Conservation (phyloP, 2,888 invertebrate genomes). For the Eristalis arbustorum region DNA sequence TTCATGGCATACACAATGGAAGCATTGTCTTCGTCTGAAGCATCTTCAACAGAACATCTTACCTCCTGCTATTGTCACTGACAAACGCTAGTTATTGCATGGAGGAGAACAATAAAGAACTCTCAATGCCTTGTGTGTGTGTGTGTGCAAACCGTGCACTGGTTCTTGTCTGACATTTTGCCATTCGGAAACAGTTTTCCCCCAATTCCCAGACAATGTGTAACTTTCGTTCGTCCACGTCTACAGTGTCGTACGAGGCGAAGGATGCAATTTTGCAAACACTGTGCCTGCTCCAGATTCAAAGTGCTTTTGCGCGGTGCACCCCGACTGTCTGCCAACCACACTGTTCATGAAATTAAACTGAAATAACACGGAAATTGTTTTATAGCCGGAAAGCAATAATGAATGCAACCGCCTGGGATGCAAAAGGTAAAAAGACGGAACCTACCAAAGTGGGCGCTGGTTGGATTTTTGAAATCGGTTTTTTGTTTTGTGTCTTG, state of each 20-base stretch:
- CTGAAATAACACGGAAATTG: constrained; percentile 39
- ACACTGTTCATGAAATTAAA: constrained; percentile 22
- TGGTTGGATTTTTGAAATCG: background rate
- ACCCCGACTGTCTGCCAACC: background rate
- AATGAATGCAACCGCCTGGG: constrained; percentile 47
- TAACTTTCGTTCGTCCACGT: background rate
- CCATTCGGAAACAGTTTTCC: background rate
- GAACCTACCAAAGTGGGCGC: constrained; percentile 18
- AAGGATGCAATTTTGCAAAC: constrained; percentile 18
- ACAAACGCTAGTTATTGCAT: background rate
- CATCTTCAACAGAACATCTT: background rate
- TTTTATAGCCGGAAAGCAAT: constrained; percentile 48
- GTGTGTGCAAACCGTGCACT: no score
- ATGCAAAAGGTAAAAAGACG: constrained; percentile 33
- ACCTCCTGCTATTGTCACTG: background rate
- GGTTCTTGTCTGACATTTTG: background rate
- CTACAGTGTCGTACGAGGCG: background rate
- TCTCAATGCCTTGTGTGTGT: background rate
- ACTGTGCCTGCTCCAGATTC: constrained; percentile 32
- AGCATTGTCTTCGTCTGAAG: background rate
- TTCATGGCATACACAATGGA: background rate
- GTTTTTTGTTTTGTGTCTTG: background rate
- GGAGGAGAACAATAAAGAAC: background rate
- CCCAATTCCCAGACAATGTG: constrained; percentile 22
- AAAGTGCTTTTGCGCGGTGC: constrained; percentile 11